These are phyloP conservation scores for Colletes collaris DNA, from an alignment of 2,888 invertebrate species.

Conservation along the genomic window DNA sequence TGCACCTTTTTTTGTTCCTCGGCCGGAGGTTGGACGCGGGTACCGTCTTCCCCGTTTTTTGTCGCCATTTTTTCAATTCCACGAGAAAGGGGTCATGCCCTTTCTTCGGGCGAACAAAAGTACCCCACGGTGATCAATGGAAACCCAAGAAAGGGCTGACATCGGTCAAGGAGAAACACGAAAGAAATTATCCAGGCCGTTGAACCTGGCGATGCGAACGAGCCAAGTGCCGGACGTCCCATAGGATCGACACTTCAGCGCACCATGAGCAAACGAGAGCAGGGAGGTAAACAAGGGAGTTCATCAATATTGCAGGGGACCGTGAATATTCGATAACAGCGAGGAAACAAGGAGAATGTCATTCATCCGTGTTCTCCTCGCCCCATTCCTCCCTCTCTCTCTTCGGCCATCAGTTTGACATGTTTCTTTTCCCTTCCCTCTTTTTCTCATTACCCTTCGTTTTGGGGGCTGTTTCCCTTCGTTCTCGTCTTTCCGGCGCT, in stretches of 20 bases:
- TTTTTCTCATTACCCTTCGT: not conserved
- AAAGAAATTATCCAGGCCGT: constrained; percentile 55
- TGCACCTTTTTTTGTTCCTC: no score
- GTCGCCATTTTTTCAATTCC: constrained; percentile 41
- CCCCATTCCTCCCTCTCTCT: not conserved
- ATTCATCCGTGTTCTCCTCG: constrained; percentile 21
- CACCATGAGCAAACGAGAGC: constrained; percentile 39
- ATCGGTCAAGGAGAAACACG: constrained; percentile 48
- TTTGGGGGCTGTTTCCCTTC: not conserved
- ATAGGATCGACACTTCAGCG: constrained; percentile 43
- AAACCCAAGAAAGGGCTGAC: constrained; percentile 32
- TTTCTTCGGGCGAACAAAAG: constrained; percentile 30
- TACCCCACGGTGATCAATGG: constrained; percentile 39
- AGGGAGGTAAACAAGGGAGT: constrained; percentile 50
- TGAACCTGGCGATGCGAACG: constrained; percentile 35
- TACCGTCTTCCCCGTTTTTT: constrained; percentile 4
- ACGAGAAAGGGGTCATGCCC: constrained; percentile 29
- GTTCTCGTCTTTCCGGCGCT: not conserved
- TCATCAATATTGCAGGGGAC: constrained; percentile 56
- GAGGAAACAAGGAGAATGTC: constrained; percentile 32
- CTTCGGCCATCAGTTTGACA: not conserved
- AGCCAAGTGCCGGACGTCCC: constrained; percentile 14
- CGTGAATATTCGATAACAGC: constrained; percentile 61
- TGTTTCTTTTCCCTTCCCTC: not conserved
- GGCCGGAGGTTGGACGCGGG: constrained; percentile 21